These are phyloP conservation scores for Hyalella azteca DNA, from an alignment of 2,888 invertebrate species.

Conservation along the genomic window DNA sequence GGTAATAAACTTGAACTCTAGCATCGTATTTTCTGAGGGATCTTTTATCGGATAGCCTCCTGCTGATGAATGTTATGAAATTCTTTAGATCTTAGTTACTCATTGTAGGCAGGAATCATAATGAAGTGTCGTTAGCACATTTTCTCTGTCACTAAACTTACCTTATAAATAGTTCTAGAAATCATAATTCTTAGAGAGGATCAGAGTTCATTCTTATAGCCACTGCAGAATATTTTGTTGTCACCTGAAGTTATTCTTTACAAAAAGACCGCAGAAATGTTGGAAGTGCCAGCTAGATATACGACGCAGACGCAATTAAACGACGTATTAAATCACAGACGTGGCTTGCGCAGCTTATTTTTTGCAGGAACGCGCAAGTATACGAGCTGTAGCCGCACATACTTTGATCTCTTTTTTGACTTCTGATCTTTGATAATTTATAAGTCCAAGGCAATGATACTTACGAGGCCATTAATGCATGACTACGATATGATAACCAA, in stretches of 20 bases:
- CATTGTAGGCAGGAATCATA: no score
- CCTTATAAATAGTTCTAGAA: no score
- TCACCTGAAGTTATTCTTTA: background rate
- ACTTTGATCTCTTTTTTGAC: conserved; percentile 24
- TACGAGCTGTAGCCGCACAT: conserved; percentile 5
- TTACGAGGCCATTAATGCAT: conserved; percentile 10
- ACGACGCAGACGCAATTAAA: conserved; percentile 20
- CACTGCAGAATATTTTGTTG: background rate
- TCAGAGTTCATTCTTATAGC: background rate
- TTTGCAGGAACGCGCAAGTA: background rate
- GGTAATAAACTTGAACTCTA: no score
- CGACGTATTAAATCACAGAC: conserved; percentile 27
- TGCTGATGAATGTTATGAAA: no score
- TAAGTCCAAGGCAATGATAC: background rate
- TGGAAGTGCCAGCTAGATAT: conserved; percentile 13
- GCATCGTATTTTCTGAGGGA: no score
- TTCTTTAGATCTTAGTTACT: no score
- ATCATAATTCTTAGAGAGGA: no score
- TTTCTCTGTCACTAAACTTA: no score
- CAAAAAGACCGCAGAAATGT: conserved; percentile 16
- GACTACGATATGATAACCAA: conserved; percentile 8
- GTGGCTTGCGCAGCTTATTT: background rate
- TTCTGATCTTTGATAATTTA: conserved; percentile 30
- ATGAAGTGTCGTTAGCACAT: no score
- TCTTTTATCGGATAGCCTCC: no score